Conservation (phyloP, 2,113 vertebrate species). For the Poecilia latipinna region DNA sequence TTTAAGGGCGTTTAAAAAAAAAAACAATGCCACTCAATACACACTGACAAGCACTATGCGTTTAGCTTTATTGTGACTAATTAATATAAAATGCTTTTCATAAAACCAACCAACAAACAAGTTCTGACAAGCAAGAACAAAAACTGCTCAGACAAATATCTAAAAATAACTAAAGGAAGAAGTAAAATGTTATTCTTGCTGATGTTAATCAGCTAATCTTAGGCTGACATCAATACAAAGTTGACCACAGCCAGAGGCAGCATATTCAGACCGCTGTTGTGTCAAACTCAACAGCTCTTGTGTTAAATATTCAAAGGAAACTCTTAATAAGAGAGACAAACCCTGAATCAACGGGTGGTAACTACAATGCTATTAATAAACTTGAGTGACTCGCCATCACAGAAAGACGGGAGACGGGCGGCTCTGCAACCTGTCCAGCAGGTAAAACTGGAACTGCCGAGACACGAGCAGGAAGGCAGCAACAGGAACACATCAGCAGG, state of each 20-base stretch:
- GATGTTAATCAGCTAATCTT: neutral
- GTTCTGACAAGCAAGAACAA: neutral
- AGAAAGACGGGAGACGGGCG: neutral
- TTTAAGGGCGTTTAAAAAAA: no score
- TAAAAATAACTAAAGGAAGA: neutral
- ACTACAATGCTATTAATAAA: constrained; percentile 6
- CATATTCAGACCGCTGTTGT: neutral
- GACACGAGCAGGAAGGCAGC: constrained; percentile 21
- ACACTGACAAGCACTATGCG: no score
- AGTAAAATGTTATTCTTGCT: neutral
- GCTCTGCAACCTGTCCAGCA: constrained; percentile 42
- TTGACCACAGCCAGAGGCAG: neutral
- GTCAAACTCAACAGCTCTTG: neutral
- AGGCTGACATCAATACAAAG: neutral
- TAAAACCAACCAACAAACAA: neutral
- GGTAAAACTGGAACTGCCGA: constrained; percentile 45
- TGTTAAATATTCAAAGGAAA: neutral
- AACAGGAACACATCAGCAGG: neutral
- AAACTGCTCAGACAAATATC: neutral
- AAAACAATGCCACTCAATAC: no score
- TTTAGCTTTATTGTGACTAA: neutral
- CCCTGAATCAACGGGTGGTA: neutral
- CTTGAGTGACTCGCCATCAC: neutral
- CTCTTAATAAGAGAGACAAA: neutral
- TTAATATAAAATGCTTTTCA: neutral